These are phyloP conservation scores for Hormaphis cornu DNA, from an alignment of 1,140 invertebrate genomes.

Conservation along the genomic window DNA sequence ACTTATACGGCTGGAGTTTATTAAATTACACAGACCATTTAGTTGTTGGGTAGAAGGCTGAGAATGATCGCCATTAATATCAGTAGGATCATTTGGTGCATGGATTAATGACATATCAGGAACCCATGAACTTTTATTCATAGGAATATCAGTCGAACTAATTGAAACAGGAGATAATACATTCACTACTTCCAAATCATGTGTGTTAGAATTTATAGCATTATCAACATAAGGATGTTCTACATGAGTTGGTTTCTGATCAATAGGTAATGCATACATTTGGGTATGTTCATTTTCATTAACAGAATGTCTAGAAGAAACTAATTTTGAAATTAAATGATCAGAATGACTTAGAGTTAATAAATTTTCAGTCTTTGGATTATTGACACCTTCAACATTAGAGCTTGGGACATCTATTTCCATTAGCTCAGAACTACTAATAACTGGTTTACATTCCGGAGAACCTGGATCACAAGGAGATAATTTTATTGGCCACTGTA, in stretches of 20 bases:
- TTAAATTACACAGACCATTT: background rate
- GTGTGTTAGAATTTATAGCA: background rate
- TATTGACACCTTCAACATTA: background rate
- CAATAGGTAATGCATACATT: conserved; percentile 10
- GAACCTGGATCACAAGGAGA: background rate
- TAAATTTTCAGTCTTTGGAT: background rate
- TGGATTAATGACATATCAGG: background rate
- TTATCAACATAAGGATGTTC: background rate
- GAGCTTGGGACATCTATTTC: conserved; percentile 6
- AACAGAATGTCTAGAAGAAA: background rate
- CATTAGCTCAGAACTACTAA: background rate
- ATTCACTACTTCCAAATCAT: conserved; percentile 17
- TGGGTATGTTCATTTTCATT: conserved; percentile 6
- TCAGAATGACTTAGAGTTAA: background rate
- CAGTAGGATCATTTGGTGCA: background rate
- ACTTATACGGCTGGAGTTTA: background rate
- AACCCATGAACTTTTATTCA: conserved; percentile 17
- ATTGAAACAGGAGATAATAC: conserved; percentile 23
- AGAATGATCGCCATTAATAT: background rate
- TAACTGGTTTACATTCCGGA: background rate
- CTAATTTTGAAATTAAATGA: conserved; percentile 9
- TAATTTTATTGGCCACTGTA: background rate
- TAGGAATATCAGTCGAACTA: conserved; percentile 13
- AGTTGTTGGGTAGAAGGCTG: background rate
- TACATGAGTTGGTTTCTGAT: background rate